Evolutionary conservation across 2,797 vertebrate genomes (phyloP).

Genomic region (Borostomias antarcticus): DNA sequence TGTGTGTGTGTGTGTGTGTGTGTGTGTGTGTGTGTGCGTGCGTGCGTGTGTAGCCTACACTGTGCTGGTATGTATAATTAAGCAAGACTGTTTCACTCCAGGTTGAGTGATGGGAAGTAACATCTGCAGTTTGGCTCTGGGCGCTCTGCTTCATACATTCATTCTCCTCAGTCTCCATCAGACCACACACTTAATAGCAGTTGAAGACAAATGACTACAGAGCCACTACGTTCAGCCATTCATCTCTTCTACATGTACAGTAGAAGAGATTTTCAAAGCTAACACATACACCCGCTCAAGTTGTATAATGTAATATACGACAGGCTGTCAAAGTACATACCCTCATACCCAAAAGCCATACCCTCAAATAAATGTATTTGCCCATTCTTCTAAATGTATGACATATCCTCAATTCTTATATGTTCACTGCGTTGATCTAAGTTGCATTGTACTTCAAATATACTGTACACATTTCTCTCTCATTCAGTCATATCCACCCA

Average conservation of each 20-base stretch:
- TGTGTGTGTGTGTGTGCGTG: constrained; percentile 10
- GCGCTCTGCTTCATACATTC: constrained; percentile 35
- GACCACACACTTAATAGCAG: constrained; percentile 41
- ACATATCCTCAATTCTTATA: background rate
- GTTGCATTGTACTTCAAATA: no score
- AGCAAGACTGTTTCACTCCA: constrained; percentile 35
- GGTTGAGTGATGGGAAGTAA: constrained; percentile 46
- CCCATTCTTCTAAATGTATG: background rate
- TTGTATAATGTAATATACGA: no score
- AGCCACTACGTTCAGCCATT: constrained; percentile 42
- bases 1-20: background rate
- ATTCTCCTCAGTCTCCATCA: constrained; percentile 48
- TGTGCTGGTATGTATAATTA: constrained; percentile 52
- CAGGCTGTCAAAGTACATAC: background rate
- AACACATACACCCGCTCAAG: background rate
- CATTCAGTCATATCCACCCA: no score
- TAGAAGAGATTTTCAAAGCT: background rate
- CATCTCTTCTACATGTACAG: constrained; percentile 2
- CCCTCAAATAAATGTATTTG: background rate
- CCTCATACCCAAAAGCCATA: background rate
- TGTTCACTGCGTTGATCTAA: no score
- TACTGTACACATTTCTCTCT: no score
- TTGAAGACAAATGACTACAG: constrained; percentile 21
- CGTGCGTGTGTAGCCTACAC: constrained; percentile 8
- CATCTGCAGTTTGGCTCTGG: constrained; percentile 46